Evolutionary conservation across 2,797 vertebrate species (phyloP), one percentile per base, ranked within the genome.

Genomic region (Bufotes viridis): DNA sequence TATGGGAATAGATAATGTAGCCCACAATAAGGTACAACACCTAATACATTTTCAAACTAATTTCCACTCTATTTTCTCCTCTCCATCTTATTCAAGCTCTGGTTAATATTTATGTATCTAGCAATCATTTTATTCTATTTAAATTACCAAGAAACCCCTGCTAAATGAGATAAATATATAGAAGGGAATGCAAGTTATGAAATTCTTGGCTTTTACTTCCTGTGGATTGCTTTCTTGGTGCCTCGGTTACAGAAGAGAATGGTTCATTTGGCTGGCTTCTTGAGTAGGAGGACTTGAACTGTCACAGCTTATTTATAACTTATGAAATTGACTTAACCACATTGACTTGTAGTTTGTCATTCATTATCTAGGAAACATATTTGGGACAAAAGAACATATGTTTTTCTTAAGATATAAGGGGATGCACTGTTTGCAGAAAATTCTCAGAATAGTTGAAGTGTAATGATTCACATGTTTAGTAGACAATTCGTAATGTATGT

Each of bases 371-470:
- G 34, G n/a, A 53, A 65, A 79, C 75, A 78, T 69, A 51, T 63
- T 26, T 69, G n/a, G 49, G 84, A 69, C 84, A 78, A 85, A 79
- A 58, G 49, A 86, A 58, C 84, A 86, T 69, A 79, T 86, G 84
- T 61, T 79, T 86, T 86, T 79, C 61, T 70, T 86, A 86, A 86
- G 84, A 86, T 86, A 86, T 24, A 76, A 55, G 20, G 24, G 51
- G 17, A 29, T 58, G 49, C 13, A 69, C 84, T 42, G 58, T 79
- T 74, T 65, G 65, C 42, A 78, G 60, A 75, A 51, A 85, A 63
- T 85, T 78, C 83, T 60, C 24, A 29, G 74, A 74, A 84, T 57
- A 78, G 53, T 22, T n/a, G 2, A 49, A 63, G 79, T 76, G 70
- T 63, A 60, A 60, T 61, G 22, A 63, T 85, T 76, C 65, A 24